A percentile compares a stretch with the other conserved stretches of the same genome.
phyloP scores from a whole-genome alignment of 2,797 vertebrate species.

The Chrosomus eos region DNA sequence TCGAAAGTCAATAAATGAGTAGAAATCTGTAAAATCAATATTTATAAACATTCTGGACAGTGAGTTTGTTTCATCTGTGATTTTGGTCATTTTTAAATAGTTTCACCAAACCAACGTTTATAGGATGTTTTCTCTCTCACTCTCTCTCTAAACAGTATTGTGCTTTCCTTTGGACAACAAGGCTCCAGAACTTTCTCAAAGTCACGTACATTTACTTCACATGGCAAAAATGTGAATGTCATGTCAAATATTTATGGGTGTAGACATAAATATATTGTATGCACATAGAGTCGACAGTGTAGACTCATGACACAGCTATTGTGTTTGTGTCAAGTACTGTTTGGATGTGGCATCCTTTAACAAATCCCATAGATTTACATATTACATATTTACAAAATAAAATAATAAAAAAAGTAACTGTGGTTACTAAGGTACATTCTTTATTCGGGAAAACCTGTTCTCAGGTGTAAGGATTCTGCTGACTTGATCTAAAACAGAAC shows the following conservation, averaged over 20 bases:
- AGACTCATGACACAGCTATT: constrained; percentile 39
- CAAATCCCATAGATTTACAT: too few species aligned
- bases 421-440: neutral
- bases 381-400: neutral
- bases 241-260: constrained; percentile 77
- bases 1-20: neutral
- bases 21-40: neutral
- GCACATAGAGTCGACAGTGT: constrained; percentile 3
- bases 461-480: neutral
- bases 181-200: constrained; percentile 39
- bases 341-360: constrained; percentile 74
- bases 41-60: constrained; percentile 38
- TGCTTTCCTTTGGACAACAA: constrained; percentile 12
- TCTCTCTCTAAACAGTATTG: constrained; percentile 29
- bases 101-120: constrained; percentile 11
- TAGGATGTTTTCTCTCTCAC: neutral
- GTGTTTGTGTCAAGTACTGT: constrained; percentile 62
- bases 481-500: neutral
- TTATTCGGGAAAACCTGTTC: neutral
- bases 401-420: too few species aligned
- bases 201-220: constrained; percentile 42
- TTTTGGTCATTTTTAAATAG: constrained; percentile 35
- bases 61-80: constrained; percentile 23
- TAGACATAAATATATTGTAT: constrained; percentile 61
- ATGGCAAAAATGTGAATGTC: constrained; percentile 60